These are phyloP conservation scores for Elysia crispata DNA, from an alignment of 2,888 invertebrate genomes.

Conservation along the genomic window DNA sequence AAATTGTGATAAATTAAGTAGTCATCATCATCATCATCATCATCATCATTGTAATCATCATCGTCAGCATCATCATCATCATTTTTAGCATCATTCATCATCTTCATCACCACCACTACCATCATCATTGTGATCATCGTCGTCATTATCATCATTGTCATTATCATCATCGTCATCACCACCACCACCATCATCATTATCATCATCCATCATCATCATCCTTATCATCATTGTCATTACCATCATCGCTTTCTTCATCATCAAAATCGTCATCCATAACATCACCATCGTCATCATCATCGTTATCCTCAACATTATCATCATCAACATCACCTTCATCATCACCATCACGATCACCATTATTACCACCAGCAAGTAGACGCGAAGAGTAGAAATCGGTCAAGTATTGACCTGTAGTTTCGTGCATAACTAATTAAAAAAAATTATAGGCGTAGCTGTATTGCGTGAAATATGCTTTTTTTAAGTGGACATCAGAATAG, in stretches of 20 bases:
- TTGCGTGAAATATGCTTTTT: too few species aligned
- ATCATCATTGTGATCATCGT: too few species aligned
- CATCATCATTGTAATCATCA: slow-evolving; percentile 1
- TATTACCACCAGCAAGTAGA: background rate
- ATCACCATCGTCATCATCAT: background rate
- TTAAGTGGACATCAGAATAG: too few species aligned
- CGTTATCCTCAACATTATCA: background rate
- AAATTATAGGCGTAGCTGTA: too few species aligned
- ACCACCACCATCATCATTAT: slow-evolving; percentile 5
- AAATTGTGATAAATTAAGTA: too few species aligned
- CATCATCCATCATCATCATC: slow-evolving; percentile 10
- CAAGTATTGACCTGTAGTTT: too few species aligned
- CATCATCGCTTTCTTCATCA: background rate
- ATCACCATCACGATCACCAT: slow-evolving; percentile 4
- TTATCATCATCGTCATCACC: slow-evolving; percentile 10
- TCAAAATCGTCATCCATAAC: background rate
- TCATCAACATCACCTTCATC: slow-evolving; percentile 9
- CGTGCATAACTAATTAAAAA: too few species aligned
- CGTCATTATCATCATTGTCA: background rate
- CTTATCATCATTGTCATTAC: too few species aligned
- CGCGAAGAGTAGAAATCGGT: too few species aligned
- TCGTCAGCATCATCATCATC: slow-evolving; percentile 12
- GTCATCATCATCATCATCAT: too few species aligned
- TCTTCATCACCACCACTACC: background rate
- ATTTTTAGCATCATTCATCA: background rate